Evolutionary conservation across 2,888 invertebrate species (phyloP).

Genomic region (Platypus cylindrus): DNA sequence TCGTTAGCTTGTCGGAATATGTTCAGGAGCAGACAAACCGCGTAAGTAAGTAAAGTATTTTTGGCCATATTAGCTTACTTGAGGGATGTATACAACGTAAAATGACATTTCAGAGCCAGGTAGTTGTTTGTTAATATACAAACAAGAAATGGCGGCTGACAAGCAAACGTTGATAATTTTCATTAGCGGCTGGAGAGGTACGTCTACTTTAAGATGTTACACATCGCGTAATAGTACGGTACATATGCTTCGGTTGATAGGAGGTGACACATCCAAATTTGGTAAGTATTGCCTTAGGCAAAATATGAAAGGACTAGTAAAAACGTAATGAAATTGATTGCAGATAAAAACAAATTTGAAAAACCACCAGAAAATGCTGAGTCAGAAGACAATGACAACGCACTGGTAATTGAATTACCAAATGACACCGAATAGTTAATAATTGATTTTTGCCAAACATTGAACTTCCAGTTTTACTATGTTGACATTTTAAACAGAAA

Average conservation of each 20-base stretch:
- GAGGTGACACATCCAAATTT: slow-evolving; percentile 74
- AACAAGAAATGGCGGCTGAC: slow-evolving; percentile 36
- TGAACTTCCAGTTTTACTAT: too few species aligned
- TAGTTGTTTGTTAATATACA: slow-evolving; percentile 64
- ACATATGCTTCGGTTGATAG: slow-evolving; percentile 75
- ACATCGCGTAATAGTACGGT: slow-evolving; percentile 73
- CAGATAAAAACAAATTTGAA: slow-evolving; percentile 62
- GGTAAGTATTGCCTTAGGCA: slow-evolving; percentile 51
- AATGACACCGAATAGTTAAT: too few species aligned
- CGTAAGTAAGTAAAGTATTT: slow-evolving; percentile 58
- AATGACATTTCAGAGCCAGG: slow-evolving; percentile 43
- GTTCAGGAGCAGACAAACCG: slow-evolving; percentile 56
- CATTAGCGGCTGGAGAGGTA: slow-evolving; percentile 87
- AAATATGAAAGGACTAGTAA: slow-evolving; percentile 4
- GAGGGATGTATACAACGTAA: too few species aligned
- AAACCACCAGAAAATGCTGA: slow-evolving; percentile 43
- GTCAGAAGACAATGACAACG: too few species aligned
- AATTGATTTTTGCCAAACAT: too few species aligned
- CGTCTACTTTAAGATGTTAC: slow-evolving; percentile 75
- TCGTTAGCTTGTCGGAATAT: slow-evolving; percentile 49
- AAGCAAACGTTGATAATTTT: slow-evolving; percentile 42
- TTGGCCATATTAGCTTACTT: too few species aligned
- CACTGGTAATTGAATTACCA: too few species aligned
- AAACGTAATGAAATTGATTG: slow-evolving; percentile 19
- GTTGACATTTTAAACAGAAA: too few species aligned